Base-by-base conservation (phyloP, 2,113 vertebrate species). In the Lophius piscatorius region DNA sequence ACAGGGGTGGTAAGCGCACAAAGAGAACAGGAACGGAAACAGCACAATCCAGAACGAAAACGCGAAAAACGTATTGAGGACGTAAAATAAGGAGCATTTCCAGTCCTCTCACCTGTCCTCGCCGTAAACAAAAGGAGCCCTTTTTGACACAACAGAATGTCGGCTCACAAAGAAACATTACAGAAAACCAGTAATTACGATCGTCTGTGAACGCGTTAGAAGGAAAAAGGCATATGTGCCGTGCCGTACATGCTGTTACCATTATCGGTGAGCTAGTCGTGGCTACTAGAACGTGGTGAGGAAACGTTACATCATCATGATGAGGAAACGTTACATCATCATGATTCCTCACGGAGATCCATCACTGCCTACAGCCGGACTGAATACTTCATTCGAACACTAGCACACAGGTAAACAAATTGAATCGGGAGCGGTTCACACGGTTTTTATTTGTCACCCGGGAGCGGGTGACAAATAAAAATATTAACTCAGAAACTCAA, bases 271-370 rank as follows among this genome's bases (percentile, higher is more conserved):
- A 16, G 26, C 84, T 86, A 61, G 66, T 26, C 76, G 84, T 69
- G 78, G 84, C 59, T 66, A 88, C 74, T 39, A 4, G 3, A 28
- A 41, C 5, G 4, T 18, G 12, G 13, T 38, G 58, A 52, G 5
- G 48, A 9, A 52, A 39, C 11, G 34, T 87, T 84, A 61, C 74
- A 41, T 3, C 3, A 28, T 41, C 5, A 5, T 18, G 12, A n/a
- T 38, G 58, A 52, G 5, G 48, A 9, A 52, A 39, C 11, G 34
- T 87, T 84, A 61, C 81, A 85, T 88, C 78, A 84, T 8, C 39
- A 5, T 2, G 2, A 20, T 46, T 57, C 58, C 48, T 36, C 20
- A 7, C 26, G 24, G n/a, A 0, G 12, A 20, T 10, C 29, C 29
- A 6, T 4, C 21, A 10, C 17, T 18, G n/a, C 9, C 2, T n/a